phyloP scores from a whole-genome alignment of 2,888 invertebrate genomes.

The Pharmacophagus antenor region DNA sequence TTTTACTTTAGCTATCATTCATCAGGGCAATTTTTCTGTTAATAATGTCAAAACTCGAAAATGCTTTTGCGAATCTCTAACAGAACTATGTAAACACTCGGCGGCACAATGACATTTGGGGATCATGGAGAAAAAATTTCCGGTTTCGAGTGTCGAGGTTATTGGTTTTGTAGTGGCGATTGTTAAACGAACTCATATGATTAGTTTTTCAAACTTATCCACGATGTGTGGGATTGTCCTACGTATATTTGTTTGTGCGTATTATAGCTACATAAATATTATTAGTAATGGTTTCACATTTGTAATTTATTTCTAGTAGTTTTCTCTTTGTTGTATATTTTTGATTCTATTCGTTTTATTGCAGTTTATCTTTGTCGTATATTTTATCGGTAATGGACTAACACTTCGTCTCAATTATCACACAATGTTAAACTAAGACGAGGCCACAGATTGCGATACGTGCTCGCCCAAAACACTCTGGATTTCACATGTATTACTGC shows the following conservation, averaged over 20 bases:
- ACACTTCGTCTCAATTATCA: no score
- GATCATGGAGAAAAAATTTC: conserved; percentile 40
- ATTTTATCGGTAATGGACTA: no score
- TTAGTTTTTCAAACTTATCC: background rate
- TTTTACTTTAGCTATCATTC: conserved; percentile 36
- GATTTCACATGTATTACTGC: no score
- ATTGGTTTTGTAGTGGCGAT: conserved; percentile 44
- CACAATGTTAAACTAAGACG: no score
- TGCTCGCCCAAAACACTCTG: no score
- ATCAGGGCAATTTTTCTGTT: conserved; percentile 69
- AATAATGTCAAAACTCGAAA: conserved; percentile 70
- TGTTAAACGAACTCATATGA: conserved; percentile 1
- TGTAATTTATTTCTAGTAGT: no score
- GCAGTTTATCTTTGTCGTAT: no score
- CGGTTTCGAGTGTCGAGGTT: conserved; percentile 44
- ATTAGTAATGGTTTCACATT: background rate
- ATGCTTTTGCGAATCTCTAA: conserved; percentile 51
- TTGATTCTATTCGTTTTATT: no score
- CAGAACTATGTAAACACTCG: conserved; percentile 64
- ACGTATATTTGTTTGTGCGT: background rate
- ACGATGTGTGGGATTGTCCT: no score
- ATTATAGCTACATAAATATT: background rate
- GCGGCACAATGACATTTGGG: conserved; percentile 48
- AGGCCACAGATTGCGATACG: no score
- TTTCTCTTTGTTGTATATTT: no score